Evolutionary conservation across 2,797 vertebrate genomes (phyloP).

Genomic region (Lutjanus campechanus): DNA sequence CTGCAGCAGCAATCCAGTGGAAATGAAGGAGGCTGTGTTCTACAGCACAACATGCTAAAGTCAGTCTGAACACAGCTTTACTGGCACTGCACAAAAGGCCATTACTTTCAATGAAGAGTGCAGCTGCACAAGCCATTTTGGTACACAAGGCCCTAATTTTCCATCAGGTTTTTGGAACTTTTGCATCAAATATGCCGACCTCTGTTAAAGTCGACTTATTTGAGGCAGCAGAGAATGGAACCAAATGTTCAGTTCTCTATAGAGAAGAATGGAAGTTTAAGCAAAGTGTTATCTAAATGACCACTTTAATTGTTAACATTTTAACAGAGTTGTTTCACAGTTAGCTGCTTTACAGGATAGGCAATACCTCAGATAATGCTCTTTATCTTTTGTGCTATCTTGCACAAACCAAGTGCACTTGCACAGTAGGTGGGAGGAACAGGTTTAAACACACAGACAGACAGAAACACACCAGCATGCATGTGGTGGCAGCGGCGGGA

Average conservation of each 20-base stretch:
- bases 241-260: not conserved
- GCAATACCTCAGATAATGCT: not conserved
- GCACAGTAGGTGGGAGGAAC: not conserved
- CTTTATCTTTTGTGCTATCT: not conserved
- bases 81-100: not conserved
- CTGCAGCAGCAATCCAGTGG: not conserved
- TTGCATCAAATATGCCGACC: not conserved
- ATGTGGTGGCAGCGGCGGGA: conserved; percentile 85
- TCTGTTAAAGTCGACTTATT: not conserved
- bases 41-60: not conserved
- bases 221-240: not conserved
- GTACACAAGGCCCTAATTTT: not conserved
- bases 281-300: not conserved
- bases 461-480: conserved; percentile 86
- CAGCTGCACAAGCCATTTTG: not conserved
- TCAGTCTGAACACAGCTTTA: not conserved
- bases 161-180: not conserved
- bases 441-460: not conserved
- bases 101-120: not conserved
- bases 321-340: not conserved
- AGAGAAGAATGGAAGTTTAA: not conserved
- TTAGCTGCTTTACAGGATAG: not conserved
- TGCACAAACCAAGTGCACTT: not conserved
- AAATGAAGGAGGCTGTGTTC: not conserved
- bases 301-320: not conserved